Conservation (phyloP, 2,113 vertebrate genomes). For the Myrmophylax atrothorax region DNA sequence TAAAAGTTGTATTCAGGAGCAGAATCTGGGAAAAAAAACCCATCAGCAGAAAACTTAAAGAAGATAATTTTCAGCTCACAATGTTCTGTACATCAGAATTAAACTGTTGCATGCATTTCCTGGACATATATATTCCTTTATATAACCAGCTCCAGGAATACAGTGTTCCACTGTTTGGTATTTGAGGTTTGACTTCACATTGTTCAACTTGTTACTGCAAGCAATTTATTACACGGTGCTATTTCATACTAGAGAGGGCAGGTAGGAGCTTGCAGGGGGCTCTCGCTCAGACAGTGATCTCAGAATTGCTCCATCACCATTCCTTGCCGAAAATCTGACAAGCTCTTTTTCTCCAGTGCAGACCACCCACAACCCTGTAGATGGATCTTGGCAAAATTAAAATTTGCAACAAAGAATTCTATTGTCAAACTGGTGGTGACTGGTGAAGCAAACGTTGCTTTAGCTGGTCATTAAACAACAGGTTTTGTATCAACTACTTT, state of each 20-base stretch:
- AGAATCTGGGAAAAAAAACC: background rate
- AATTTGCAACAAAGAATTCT: background rate
- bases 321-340: background rate
- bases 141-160: background rate
- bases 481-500: background rate
- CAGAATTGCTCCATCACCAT: background rate
- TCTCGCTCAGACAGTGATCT: slow-evolving; percentile 39
- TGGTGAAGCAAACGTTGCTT: background rate
- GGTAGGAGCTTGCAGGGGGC: slow-evolving; percentile 43
- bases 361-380: slow-evolving; percentile 8
- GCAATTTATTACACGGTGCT: background rate
- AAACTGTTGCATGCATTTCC: background rate
- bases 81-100: background rate
- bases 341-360: background rate
- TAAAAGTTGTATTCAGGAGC: background rate
- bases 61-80: background rate
- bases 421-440: background rate
- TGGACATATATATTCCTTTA: background rate
- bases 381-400: background rate
- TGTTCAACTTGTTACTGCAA: slow-evolving; percentile 48
- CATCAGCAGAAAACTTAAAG: background rate
- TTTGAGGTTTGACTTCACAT: background rate
- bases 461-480: background rate
- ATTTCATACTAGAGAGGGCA: slow-evolving; percentile 16
- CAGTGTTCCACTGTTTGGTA: background rate